Evolutionary conservation across 2,797 vertebrate genomes (phyloP).

Genomic region (Ctenosaura bakeri): DNA sequence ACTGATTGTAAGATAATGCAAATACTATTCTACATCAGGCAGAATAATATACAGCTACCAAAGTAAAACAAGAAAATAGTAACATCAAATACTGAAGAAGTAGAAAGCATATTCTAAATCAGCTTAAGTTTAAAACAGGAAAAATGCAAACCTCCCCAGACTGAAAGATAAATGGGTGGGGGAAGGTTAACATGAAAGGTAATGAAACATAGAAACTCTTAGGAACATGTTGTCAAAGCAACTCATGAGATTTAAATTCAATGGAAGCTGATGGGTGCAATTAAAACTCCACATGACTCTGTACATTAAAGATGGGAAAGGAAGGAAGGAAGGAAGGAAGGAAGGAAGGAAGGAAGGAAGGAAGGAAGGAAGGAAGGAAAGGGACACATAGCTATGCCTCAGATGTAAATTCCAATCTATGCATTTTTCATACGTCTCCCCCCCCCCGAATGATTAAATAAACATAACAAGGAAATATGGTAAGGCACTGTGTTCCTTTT

Average conservation of each 20-base stretch:
- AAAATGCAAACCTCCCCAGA: constrained; percentile 24
- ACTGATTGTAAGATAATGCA: constrained; percentile 5
- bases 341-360: constrained; percentile 57
- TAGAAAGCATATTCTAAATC: not conserved
- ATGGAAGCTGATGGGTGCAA: constrained; percentile 68
- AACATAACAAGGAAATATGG: not conserved
- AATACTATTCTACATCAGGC: constrained; percentile 5
- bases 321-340: constrained; percentile 54
- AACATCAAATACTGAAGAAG: not conserved
- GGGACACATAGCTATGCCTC: constrained; percentile 57
- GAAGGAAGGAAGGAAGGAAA: constrained; percentile 48
- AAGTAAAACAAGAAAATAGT: constrained; percentile 22
- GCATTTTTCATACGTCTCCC: not conserved
- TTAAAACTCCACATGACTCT: constrained; percentile 54
- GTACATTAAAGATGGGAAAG: constrained; percentile 60
- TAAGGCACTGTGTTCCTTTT: not conserved
- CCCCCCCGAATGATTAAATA: not conserved
- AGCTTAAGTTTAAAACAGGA: constrained; percentile 23
- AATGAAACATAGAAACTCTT: constrained; percentile 59
- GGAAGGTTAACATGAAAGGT: constrained; percentile 63
- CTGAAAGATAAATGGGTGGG: not conserved
- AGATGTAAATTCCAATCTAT: constrained; percentile 50
- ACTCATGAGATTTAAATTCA: constrained; percentile 75
- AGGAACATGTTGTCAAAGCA: constrained; percentile 69
- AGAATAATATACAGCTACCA: constrained; percentile 13